Evolutionary conservation across 1,140 invertebrate genomes (phyloP).

Genomic region (Calycopis cecrops): DNA sequence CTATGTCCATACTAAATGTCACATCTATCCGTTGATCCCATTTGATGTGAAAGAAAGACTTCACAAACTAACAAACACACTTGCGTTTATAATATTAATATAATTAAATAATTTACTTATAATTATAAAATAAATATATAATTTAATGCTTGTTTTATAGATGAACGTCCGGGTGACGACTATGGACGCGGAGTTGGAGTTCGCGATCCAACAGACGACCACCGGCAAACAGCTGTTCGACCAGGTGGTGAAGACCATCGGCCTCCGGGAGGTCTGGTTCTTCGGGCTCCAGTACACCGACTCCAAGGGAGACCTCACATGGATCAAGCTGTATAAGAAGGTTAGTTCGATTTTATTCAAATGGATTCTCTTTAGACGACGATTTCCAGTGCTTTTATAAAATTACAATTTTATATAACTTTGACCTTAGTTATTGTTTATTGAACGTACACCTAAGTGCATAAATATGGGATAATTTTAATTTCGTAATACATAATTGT

Average conservation of each 20-base stretch:
- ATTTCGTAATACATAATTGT: too few relatives aligned
- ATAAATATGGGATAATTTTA: too few relatives aligned
- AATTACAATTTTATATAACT: too few relatives aligned
- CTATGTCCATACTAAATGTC: too few relatives aligned
- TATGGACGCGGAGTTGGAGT: conserved; percentile 99
- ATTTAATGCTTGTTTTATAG: conserved; percentile 71
- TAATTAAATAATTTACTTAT: too few relatives aligned
- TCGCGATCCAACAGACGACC: conserved; percentile 99
- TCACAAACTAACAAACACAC: too few relatives aligned
- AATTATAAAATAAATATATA: too few relatives aligned
- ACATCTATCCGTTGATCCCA: too few relatives aligned
- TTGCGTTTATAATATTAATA: too few relatives aligned
- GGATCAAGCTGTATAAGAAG: conserved; percentile 99
- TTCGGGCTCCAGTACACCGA: conserved; percentile 99
- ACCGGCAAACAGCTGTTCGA: conserved; percentile 99
- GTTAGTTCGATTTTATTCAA: conserved; percentile 75
- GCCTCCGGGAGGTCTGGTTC: conserved; percentile 99
- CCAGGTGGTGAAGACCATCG: conserved; percentile 99
- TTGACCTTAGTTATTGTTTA: too few relatives aligned
- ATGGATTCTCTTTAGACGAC: conserved; percentile 34
- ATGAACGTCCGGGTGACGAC: conserved; percentile 99
- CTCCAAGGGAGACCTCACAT: conserved; percentile 97
- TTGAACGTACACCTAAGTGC: too few relatives aligned
- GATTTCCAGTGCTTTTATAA: conserved; percentile 18
- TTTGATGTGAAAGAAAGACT: too few relatives aligned